These are phyloP conservation scores for Syngnathoides biaculeatus DNA, from an alignment of 2,113 vertebrate genomes.

Conservation along the genomic window DNA sequence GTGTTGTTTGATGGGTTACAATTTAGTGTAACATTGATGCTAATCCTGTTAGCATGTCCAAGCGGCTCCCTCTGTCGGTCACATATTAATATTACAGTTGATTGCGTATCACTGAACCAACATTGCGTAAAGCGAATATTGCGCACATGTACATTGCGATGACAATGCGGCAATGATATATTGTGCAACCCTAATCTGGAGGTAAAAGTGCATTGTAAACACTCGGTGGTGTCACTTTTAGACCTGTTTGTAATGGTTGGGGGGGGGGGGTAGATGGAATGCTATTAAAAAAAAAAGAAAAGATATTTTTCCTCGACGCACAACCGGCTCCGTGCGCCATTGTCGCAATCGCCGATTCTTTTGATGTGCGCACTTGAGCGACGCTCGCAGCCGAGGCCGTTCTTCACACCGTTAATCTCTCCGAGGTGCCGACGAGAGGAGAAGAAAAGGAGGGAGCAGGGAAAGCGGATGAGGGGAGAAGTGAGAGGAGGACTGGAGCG, in stretches of 20 bases:
- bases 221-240: neutral
- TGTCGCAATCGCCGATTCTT: conserved; percentile 63
- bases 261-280: neutral
- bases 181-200: too few species aligned
- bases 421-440: conserved; percentile 56
- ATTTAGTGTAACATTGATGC: too few species aligned
- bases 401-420: conserved; percentile 68
- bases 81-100: too few species aligned
- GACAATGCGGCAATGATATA: too few species aligned
- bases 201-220: neutral
- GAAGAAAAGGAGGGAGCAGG: conserved; percentile 32
- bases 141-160: too few species aligned
- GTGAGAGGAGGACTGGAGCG: conserved; percentile 17
- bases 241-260: neutral
- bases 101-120: too few species aligned
- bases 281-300: conserved; percentile 49
- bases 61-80: too few species aligned
- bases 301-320: conserved; percentile 23
- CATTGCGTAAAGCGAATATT: too few species aligned
- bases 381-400: conserved; percentile 49
- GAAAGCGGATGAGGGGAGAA: conserved; percentile 21
- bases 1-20: too few species aligned
- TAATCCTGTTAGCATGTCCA: too few species aligned
- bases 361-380: conserved; percentile 61
- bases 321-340: conserved; percentile 45